A percentile compares a stretch with the other conserved stretches of the same genome.
phyloP scores from a whole-genome alignment of 2,888 invertebrate species.

The Pollenia angustigena region DNA sequence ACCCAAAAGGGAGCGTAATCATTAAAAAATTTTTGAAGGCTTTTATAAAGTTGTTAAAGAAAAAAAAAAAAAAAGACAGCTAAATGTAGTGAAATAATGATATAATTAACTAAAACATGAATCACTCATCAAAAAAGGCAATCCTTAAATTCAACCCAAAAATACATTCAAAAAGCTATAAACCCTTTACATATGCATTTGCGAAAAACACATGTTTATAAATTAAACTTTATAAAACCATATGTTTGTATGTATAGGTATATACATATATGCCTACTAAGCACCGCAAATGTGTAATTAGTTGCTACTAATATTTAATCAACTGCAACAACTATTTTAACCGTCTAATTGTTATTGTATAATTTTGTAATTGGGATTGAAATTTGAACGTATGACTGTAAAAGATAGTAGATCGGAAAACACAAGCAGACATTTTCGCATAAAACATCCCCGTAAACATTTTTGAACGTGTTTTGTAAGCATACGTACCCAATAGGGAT shows the following conservation, averaged over 20 bases:
- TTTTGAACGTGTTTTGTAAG: too few species aligned
- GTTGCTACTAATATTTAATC: conserved; percentile 59
- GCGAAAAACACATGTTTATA: not conserved
- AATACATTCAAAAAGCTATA: not conserved
- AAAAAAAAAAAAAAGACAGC: conserved; percentile 5
- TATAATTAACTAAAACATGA: conserved; percentile 42
- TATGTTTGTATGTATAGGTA: not conserved
- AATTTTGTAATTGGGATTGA: conserved; percentile 27
- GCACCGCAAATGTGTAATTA: conserved; percentile 56
- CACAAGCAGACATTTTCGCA: not conserved
- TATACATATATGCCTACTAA: not conserved
- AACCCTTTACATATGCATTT: not conserved
- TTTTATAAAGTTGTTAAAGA: conserved; percentile 13
- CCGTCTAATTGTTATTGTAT: conserved; percentile 45
- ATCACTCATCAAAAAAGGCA: not conserved
- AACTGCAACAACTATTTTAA: conserved; percentile 42
- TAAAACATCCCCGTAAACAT: not conserved
- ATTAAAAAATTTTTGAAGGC: conserved; percentile 27
- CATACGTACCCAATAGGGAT: too few species aligned
- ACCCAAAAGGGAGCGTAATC: conserved; percentile 51
- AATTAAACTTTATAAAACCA: not conserved
- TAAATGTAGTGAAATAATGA: conserved; percentile 45
- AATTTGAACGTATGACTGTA: not conserved
- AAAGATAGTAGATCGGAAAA: not conserved
- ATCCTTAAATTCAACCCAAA: conserved; percentile 31